A percentile compares a stretch with the other conserved stretches of the same genome.
Conservation (phyloP, 2,888 invertebrate genomes). For the Boloria euphrosyne region DNA sequence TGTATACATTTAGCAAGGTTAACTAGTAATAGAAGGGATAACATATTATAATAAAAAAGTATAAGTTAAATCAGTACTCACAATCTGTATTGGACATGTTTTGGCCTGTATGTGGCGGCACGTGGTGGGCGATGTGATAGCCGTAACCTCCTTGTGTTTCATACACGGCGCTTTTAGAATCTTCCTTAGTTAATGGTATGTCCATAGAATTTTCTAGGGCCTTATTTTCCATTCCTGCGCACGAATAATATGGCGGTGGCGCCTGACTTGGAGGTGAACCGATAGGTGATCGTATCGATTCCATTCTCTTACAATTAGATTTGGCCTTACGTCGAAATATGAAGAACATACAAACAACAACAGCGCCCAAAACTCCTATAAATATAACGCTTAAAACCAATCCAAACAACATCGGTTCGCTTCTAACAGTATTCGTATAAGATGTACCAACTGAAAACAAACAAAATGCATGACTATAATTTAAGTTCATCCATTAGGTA, state of each 20-base stretch:
- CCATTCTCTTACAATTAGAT: slow-evolving; percentile 93
- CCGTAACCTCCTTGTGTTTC: slow-evolving; percentile 93
- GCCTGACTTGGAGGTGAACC: slow-evolving; percentile 93
- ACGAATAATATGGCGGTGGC: slow-evolving; percentile 95
- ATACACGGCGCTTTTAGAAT: slow-evolving; percentile 92
- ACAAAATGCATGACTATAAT: background rate
- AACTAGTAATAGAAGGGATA: background rate
- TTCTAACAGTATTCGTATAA: slow-evolving; percentile 89
- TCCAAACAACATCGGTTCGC: slow-evolving; percentile 73
- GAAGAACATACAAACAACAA: slow-evolving; percentile 6
- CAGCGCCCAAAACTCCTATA: background rate
- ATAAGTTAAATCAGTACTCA: slow-evolving; percentile 76
- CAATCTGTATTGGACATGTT: slow-evolving; percentile 90
- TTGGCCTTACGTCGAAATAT: slow-evolving; percentile 77
- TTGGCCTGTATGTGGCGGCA: slow-evolving; percentile 83
- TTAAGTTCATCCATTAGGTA: background rate
- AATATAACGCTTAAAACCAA: background rate
- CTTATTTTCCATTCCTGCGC: slow-evolving; percentile 93
- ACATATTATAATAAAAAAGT: background rate
- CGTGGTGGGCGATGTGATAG: slow-evolving; percentile 89
- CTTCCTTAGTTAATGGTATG: slow-evolving; percentile 90
- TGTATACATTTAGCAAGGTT: too few relatives aligned
- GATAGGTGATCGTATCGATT: slow-evolving; percentile 91
- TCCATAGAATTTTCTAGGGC: slow-evolving; percentile 95
- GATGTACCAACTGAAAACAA: slow-evolving; percentile 87